phyloP scores from a whole-genome alignment of 2,113 vertebrate species.

The Chionodraco myersi region DNA sequence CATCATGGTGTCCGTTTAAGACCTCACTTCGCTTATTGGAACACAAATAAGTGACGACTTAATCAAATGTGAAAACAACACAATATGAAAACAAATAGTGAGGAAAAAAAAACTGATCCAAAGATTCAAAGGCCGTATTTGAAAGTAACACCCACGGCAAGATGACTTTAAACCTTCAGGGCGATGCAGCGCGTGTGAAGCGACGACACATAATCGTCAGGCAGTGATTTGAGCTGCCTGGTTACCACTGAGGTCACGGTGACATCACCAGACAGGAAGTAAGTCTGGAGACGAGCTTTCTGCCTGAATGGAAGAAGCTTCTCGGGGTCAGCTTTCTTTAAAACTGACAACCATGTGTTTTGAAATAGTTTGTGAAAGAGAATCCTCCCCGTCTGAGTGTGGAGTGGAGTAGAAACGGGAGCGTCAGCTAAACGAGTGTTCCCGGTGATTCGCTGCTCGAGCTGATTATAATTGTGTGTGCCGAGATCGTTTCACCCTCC shows the following conservation, averaged over 20 bases:
- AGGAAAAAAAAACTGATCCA: too few relatives aligned
- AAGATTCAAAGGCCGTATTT: too few relatives aligned
- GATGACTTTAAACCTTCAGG: too few relatives aligned
- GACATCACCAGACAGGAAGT: conserved; percentile 12
- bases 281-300: neutral
- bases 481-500: neutral
- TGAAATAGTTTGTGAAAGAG: conserved; percentile 28
- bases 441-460: neutral
- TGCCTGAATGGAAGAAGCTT: neutral
- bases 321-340: conserved; percentile 20
- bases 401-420: neutral
- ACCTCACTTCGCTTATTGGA: neutral
- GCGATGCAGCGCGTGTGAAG: too few relatives aligned
- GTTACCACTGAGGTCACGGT: conserved; percentile 32
- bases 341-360: conserved; percentile 8
- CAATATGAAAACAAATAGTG: too few relatives aligned
- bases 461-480: neutral
- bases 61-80: too few relatives aligned
- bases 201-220: too few relatives aligned
- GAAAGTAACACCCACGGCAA: too few relatives aligned
- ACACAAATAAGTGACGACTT: accelerated
- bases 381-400: neutral
- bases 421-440: conserved; percentile 1
- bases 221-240: neutral
- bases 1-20: neutral